phyloP scores from a whole-genome alignment of 2,797 vertebrate genomes.

The Ispidina lecontei region DNA sequence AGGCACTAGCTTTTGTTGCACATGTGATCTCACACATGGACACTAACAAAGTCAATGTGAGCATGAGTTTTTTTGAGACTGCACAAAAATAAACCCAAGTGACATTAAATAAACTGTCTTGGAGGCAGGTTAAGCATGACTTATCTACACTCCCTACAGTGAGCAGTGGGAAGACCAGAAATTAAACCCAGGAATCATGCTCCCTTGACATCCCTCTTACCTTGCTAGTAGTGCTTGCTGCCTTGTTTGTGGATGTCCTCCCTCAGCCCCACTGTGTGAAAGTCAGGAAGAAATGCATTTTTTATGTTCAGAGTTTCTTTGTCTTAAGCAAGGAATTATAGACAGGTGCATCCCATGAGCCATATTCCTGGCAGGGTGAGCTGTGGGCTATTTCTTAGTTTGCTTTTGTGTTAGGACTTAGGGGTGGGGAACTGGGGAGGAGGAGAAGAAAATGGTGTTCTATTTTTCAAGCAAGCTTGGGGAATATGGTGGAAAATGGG shows the following conservation, averaged over 20 bases:
- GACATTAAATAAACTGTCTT: not conserved
- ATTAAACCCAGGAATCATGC: not conserved
- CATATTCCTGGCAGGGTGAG: not conserved
- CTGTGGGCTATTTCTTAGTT: not conserved
- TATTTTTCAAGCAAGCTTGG: not conserved
- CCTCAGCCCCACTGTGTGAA: not conserved
- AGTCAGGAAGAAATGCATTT: not conserved
- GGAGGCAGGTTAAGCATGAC: not conserved
- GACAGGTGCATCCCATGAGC: not conserved
- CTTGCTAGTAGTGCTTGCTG: not conserved
- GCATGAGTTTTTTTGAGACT: not conserved
- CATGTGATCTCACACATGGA: not conserved
- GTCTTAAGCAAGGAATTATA: not conserved
- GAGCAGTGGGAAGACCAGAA: not conserved
- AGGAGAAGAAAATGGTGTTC: not conserved
- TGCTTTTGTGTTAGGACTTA: not conserved
- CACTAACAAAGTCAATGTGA: not conserved
- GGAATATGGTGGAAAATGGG: not conserved
- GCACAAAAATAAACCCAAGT: conserved; percentile 12
- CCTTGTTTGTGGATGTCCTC: not conserved
- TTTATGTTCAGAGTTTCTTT: not conserved
- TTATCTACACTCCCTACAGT: not conserved
- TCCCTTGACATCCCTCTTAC: not conserved
- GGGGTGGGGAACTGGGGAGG: not conserved
- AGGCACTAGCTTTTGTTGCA: accelerated